Evolutionary conservation across 2,888 invertebrate species (phyloP), one percentile per base, ranked within the genome.

Genomic region (Hypselothyrea guttata): DNA sequence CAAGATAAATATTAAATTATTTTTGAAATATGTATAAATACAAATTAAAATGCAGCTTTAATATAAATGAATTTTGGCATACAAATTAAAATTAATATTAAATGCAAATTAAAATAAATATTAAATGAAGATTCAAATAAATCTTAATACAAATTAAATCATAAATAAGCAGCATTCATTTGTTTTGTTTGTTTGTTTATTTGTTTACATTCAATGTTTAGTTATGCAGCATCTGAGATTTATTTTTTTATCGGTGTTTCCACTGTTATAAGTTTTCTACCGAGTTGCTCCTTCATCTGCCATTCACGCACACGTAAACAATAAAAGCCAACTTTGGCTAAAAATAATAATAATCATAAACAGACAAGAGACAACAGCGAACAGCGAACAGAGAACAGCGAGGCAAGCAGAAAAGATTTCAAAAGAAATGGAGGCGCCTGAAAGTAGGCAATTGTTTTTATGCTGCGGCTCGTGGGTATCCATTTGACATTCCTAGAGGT

Each of bases 371-470:
- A 28, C 30, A 54, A 18, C 22, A 34, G 44, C 7, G 13, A n/a
- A n/a, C n/a, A n/a, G n/a, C n/a, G n/a, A n/a, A n/a, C n/a, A n/a
- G n/a, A n/a, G n/a, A n/a, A n/a, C n/a, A n/a, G n/a, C n/a, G n/a
- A n/a, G n/a, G n/a, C n/a, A n/a, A n/a, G n/a, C n/a, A n/a, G n/a
- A n/a, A n/a, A n/a, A n/a, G n/a, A n/a, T n/a, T n/a, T 16, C 31
- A 53, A 46, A 54, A 45, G 11, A 42, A 18, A 22, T 27, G 34
- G 33, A 38, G n/a, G 33, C 55, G 60, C 61, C 64, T 46, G 45
- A 34, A 70, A 72, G 71, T 66, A 66, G 71, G 68, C 68, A 85
- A 85, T 79, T 73, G 69, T 82, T 85, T 69, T 75, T 58, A 31
- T 61, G 57, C 33, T 30, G 40, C 34, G 51, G 30, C 56, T 59